Evolutionary conservation across 2,797 vertebrate species (phyloP), one percentile per base, ranked within the genome.

Genomic region (Limnodromus scolopaceus): DNA sequence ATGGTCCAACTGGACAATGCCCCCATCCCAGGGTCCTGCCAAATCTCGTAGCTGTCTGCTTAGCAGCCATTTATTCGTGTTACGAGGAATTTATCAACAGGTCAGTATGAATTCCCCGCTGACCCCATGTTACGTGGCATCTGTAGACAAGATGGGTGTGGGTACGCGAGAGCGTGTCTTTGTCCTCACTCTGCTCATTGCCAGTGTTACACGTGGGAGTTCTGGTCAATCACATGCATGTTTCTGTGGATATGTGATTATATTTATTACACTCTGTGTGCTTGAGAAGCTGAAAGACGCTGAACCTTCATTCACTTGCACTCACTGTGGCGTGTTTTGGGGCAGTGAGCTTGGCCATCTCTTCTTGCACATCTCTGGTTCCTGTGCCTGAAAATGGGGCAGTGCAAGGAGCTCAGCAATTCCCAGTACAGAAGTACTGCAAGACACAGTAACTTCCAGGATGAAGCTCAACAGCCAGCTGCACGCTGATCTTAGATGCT

Each of bases 21-120:
- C 99, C 99, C 76, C 99, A 99, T 96, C 99, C 99, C 70, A 99
- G 99, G n/a, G 99, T 99, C 88, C 99, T 99, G 95, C 99, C 99
- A 76, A 99, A 99, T 98, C 98, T 99, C 60, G 99, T 99, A 90
- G 99, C 99, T 1, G 99, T 99, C 87, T 99, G 99, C 97, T 98
- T 99, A 95, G 99, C 99, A 48, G 99, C 99, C 96, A 99, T 99
- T 97, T 99, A 99, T 96, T 99, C 99, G 58, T 99, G 99, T 98
- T 99, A 99, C 0, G 99, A 99, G 97, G 99, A 99, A 97, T 99
- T 99, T 97, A 99, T 99, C 98, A 99, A 99, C 99, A 99, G 99
- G 99, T 99, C 91, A 98, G 99, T 98, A 39, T 63, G 48, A 84
- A 63, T 48, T 63, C 68, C 49, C 61, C 71, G 28, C 51, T 66